Evolutionary conservation across 1,140 invertebrate species (phyloP), one percentile per base, ranked within the genome.

Genomic region (Hyphantria cunea): DNA sequence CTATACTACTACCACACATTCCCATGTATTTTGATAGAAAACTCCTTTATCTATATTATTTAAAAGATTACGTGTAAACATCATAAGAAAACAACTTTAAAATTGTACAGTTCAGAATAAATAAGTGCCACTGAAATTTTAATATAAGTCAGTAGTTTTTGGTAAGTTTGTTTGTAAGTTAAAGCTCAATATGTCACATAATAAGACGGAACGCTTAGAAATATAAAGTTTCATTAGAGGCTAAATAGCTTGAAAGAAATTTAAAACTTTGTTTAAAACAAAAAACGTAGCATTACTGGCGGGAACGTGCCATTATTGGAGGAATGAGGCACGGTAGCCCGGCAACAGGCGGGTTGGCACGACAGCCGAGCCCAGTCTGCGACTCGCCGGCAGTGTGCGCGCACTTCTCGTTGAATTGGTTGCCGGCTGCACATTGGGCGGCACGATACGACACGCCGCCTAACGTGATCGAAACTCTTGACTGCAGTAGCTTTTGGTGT

Each of bases 281-380:
- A 54, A 44, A 54, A 45, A 37, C 25, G 51, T 45, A 54, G 39
- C 39, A 17, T 25, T 37, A 13, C 32, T 25, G 17, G 17, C 65
- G 63, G 55, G 33, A 50, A 44, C 66, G 65, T 75, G 67, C 70
- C 68, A 72, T 77, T 67, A 67, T 70, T 70, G 71, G 68, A 68
- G 51, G 69, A 67, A 13, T 37, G 51, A 60, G 39, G 53, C 54
- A 49, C 56, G 33, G 65, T 74, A 52, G 65, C 76, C 79, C 79
- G 71, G 80, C 80, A 85, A 82, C 80, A 80, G 75, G 78, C 79
- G 63, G 54, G 62, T 55, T 44, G 50, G 74, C 70, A 70, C 76
- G 72, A 68, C 63, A 25, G 17, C 2, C 61, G 58, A 45, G 64
- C 41, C 53, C 61, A 71, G 66, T 68, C 48, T 56, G n/a, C 34